Evolutionary conservation across 2,797 vertebrate genomes (phyloP).

Genomic region (Sebastolobus altivelis): DNA sequence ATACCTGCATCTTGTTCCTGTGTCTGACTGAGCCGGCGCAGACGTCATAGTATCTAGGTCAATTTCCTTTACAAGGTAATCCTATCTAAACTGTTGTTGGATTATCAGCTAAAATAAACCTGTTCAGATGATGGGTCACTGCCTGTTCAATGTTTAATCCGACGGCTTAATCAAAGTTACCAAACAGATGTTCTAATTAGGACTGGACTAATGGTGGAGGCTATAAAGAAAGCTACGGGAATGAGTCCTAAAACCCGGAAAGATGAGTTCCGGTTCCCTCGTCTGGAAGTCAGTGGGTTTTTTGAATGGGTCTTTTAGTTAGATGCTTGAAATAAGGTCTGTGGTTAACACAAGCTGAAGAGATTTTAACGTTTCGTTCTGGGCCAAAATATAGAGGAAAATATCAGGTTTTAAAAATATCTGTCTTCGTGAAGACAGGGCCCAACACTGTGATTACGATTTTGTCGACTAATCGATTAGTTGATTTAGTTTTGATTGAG

Average conservation of each 20-base stretch:
- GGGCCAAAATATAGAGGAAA: no score
- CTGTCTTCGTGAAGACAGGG: no score
- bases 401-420: no score
- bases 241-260: no score
- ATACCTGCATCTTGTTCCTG: slow-evolving; percentile 48
- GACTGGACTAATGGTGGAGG: not conserved
- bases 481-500: no score
- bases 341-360: no score
- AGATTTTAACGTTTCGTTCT: no score
- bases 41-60: slow-evolving; percentile 60
- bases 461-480: accelerated
- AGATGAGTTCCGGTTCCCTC: no score
- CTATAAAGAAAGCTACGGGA: not conserved
- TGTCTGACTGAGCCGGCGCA: slow-evolving; percentile 11
- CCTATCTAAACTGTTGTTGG: slow-evolving; percentile 67
- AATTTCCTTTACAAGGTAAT: slow-evolving; percentile 69
- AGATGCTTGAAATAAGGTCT: no score
- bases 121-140: slow-evolving; percentile 56
- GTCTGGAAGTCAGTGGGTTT: no score
- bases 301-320: accelerated
- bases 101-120: slow-evolving; percentile 72
- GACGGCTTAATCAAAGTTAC: slow-evolving; percentile 53
- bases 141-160: slow-evolving; percentile 61
- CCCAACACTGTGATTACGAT: no score
- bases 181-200: slow-evolving; percentile 58